phyloP scores from a whole-genome alignment of 2,888 invertebrate species.

The Stenodera caucasica region DNA sequence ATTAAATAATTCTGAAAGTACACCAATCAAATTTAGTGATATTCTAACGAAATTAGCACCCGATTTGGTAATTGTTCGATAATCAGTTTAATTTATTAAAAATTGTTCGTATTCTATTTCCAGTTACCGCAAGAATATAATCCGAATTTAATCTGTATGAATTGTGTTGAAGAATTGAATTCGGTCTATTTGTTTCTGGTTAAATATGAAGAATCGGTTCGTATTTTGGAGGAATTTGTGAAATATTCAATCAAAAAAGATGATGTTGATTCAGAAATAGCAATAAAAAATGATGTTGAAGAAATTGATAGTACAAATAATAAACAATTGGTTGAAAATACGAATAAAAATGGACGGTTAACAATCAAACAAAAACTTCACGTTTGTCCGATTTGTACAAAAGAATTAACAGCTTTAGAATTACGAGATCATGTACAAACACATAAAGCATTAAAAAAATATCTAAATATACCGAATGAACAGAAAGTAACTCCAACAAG shows the following conservation, averaged over 20 bases:
- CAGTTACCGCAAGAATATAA: slow-evolving; percentile 29
- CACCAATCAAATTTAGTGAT: slow-evolving; percentile 31
- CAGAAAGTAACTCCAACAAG: slow-evolving; percentile 32
- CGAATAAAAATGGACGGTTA: slow-evolving; percentile 11
- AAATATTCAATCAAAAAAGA: slow-evolving; percentile 24
- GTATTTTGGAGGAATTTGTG: slow-evolving; percentile 34
- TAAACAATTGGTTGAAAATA: not conserved
- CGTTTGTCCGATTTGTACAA: slow-evolving; percentile 44
- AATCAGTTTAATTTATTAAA: not conserved
- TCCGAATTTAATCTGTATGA: slow-evolving; percentile 35
- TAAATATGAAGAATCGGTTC: slow-evolving; percentile 37
- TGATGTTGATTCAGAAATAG: not conserved
- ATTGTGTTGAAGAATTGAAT: slow-evolving; percentile 35
- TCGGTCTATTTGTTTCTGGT: slow-evolving; percentile 38
- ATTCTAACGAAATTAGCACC: slow-evolving; percentile 33
- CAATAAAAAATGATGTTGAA: slow-evolving; percentile 7
- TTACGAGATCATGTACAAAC: slow-evolving; percentile 41
- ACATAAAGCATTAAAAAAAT: slow-evolving; percentile 45
- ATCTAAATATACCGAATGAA: slow-evolving; percentile 36
- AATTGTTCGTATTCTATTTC: slow-evolving; percentile 18
- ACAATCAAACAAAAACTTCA: slow-evolving; percentile 23
- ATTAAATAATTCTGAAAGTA: slow-evolving; percentile 30
- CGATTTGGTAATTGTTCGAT: slow-evolving; percentile 29
- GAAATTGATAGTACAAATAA: not conserved
- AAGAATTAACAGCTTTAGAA: slow-evolving; percentile 40